Conservation (phyloP, 2,888 invertebrate species). For the Tethea ocularis region DNA sequence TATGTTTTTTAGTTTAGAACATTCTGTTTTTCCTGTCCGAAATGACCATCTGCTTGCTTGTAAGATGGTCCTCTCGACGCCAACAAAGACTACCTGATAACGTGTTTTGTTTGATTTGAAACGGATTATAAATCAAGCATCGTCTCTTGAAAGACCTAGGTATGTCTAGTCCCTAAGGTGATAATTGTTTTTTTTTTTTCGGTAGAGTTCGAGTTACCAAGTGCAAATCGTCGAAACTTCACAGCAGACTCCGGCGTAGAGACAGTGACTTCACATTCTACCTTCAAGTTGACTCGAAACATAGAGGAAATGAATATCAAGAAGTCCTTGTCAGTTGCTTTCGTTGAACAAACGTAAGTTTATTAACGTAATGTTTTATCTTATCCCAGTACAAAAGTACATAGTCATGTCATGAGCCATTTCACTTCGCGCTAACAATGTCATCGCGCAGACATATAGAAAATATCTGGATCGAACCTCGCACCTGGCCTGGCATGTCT, state of each 20-base stretch:
- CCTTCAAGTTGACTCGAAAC: slow-evolving; percentile 28
- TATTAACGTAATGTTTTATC: background rate
- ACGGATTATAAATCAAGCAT: too few relatives aligned
- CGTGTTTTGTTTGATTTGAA: too few relatives aligned
- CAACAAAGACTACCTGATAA: too few relatives aligned
- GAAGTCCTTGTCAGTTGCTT: slow-evolving; percentile 44
- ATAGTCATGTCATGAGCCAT: background rate
- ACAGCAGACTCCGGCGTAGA: slow-evolving; percentile 59
- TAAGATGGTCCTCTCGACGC: too few relatives aligned
- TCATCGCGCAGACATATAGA: too few relatives aligned
- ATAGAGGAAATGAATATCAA: slow-evolving; percentile 26
- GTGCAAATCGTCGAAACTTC: background rate
- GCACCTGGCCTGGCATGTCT: too few relatives aligned
- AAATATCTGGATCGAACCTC: too few relatives aligned
- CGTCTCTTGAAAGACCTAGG: too few relatives aligned
- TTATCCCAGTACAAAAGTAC: background rate
- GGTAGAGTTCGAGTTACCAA: background rate
- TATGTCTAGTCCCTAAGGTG: background rate
- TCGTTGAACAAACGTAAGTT: slow-evolving; percentile 49
- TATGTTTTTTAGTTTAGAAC: too few relatives aligned
- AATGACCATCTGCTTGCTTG: too few relatives aligned
- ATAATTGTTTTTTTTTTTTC: background rate
- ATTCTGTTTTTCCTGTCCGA: too few relatives aligned
- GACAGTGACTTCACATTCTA: slow-evolving; percentile 36
- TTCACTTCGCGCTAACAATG: background rate